Base-by-base conservation (phyloP, 2,113 vertebrate species). In the Lepus americanus region DNA sequence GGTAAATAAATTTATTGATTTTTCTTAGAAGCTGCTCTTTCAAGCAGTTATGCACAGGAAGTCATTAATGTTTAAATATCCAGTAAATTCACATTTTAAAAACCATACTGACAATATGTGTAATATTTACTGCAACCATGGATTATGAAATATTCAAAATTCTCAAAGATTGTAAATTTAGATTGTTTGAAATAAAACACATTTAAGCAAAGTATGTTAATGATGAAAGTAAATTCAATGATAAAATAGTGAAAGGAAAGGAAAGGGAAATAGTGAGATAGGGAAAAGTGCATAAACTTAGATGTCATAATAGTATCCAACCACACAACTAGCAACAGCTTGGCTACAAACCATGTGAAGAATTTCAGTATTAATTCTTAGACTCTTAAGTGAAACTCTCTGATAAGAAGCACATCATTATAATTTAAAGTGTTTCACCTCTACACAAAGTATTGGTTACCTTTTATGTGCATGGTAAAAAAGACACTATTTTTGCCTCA, bases 161-260 rank as follows among this genome's bases (percentile, higher is more conserved):
- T 93, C 67, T 72, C 39, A 13, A 33, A 49, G 94, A 10, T 59
- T 93, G 2, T 64, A 91, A 67, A 85, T 73, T 63, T 91, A 95
- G 53, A 94, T 6, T 86, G 33, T 36, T 5, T 70, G 6, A 95
- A 84, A 86, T 51, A 83, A 89, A 74, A 9, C 66, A 36, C 90
- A 92, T 31, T 89, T 82, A 80, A 55, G 6, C 36, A 77, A 87
- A 87, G 25, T 29, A 91, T 95, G 74, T 55, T 70, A 76, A 25
- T 39, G 9, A 87, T 64, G 88, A 39, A 96, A 95, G 49, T 70
- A 81, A 81, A 95, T 59, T 55, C 64, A 90, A 92, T 94, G 64
- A 23, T 96, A 74, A 90, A 93, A 78, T 69, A 8, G 25, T 88
- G 61, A 76, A 76, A 11, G 9, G 63, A 77, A 61, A 36, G 23